A percentile compares a stretch with the other conserved stretches of the same genome.
These are phyloP conservation scores for Drosophila paulistorum DNA, from an alignment of 1,140 invertebrate genomes.

Conservation along the genomic window DNA sequence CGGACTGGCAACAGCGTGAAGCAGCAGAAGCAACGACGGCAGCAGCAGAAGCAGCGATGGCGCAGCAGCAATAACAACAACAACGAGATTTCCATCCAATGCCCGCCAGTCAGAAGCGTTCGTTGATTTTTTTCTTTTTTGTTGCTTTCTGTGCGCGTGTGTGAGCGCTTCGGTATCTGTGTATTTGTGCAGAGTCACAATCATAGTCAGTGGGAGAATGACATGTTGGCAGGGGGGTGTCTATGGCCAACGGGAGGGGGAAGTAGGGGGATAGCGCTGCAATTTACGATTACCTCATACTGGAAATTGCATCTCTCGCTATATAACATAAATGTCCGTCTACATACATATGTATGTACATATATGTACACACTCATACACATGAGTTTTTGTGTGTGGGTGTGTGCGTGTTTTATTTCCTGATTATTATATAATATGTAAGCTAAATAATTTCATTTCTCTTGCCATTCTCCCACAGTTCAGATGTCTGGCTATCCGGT, in stretches of 20 bases:
- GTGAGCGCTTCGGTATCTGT: constrained; percentile 38
- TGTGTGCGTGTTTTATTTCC: constrained; percentile 43
- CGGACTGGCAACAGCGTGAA: constrained; percentile 50
- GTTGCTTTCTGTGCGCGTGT: constrained; percentile 61
- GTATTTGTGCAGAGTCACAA: constrained; percentile 22
- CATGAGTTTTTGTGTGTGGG: neutral
- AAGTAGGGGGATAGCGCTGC: constrained; percentile 30
- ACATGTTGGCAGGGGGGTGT: neutral
- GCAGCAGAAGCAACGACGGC: neutral
- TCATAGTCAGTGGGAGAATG: neutral
- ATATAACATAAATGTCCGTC: constrained; percentile 31
- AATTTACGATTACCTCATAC: constrained; percentile 74
- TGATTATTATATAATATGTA: constrained; percentile 76
- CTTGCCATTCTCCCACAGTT: constrained; percentile 21
- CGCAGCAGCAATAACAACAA: constrained; percentile 34
- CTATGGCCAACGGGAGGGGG: neutral
- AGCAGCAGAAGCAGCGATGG: constrained; percentile 18
- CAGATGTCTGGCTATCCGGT: constrained; percentile 17
- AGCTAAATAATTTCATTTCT: constrained; percentile 55
- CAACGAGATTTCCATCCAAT: constrained; percentile 49
- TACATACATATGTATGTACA: neutral
- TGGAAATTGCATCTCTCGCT: constrained; percentile 60
- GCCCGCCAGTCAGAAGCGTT: constrained; percentile 80
- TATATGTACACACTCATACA: constrained; percentile 5
- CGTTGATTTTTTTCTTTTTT: constrained; percentile 32